Base-by-base conservation (phyloP, 2,888 invertebrate genomes). In the Leptopilina syphax region DNA sequence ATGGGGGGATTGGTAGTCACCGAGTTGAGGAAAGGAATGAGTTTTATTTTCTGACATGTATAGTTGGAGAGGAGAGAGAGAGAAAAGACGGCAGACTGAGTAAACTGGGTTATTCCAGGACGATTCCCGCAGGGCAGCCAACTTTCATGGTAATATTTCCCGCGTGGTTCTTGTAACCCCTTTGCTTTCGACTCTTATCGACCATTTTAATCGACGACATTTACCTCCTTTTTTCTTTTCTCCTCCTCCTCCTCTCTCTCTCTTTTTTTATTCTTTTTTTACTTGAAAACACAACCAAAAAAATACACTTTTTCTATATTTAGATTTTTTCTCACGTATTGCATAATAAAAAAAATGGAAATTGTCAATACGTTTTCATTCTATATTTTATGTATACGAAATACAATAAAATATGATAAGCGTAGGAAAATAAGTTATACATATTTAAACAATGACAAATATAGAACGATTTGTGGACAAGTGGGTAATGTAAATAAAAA, bases 71-170 rank as follows among this genome's bases (percentile, higher is more conserved):
- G 50, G 7, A 50, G 50, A 50, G 50, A 50, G 50, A 27, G 70
- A 83, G 78, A 79, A 81, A 76, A 80, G 79, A 77, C 77, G 24
- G 67, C 57, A 77, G 67, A 47, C 78, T 54, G 66, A 18, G 68
- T 8, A 82, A 84, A 84, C 79, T 79, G 65, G 81, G 77, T 84
- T 82, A 80, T 57, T 77, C 79, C 77, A 77, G 80, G 78, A 80
- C 78, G 66, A 82, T 82, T 84, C 80, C 81, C 81, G 68, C 7
- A 77, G 78, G 80, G 66, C 68, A 60, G 63, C 65, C 60, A 78
- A 73, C 68, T 65, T 18, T 27, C 47, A 34, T 41, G 6, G 44
- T 47, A 47, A 47, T 78, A 27, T 78, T 60, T 60, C 27, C 34
- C 47, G 44, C 34, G 41, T 60, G 41, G 41, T 57, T 13, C 57